Evolutionary conservation across 2,113 vertebrate species (phyloP), one percentile per base, ranked within the genome.

Genomic region (Chelonoidis abingdonii): DNA sequence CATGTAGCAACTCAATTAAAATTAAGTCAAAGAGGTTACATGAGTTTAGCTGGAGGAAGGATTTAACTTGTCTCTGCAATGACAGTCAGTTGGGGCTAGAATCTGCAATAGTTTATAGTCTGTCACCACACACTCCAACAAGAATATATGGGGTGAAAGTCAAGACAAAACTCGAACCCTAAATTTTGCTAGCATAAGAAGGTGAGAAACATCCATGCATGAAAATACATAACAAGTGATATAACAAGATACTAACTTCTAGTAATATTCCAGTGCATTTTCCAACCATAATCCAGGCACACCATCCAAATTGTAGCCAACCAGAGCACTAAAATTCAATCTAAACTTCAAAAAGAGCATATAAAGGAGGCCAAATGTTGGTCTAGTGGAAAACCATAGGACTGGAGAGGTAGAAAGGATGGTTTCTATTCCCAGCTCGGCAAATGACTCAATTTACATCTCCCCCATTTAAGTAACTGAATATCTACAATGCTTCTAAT

Each of bases 351-450:
- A 62, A 62, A 16, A 65, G 31, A 35, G 62, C 62, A 69, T 69
- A 35, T 69, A 69, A n/a, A n/a, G 35, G 29, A 69, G n/a, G 65
- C 5, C 1, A 35, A 38, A 72, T 38, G 9, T 72, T 72, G 35
- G 19, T 10, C 2, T 72, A 69, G 62, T n/a, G 17, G 62, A n/a
- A n/a, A n/a, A 69, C 16, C 35, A 69, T 21, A 38, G n/a, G 65
- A 72, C n/a, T 22, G n/a, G 2, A 13, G 5, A 44, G 3, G 44
- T 25, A 80, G 7, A 69, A 8, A 3, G 9, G 0, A 1, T 52
- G 27, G 75, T 93, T 90, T 83, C 29, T 79, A 75, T 47, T 92
- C 5, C 31, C 31, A 72, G 17, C 11, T 9, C 5, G 25, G 65
- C n/a, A 95, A 96, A 54, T 14, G 2, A 59, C 12, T 50, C 24